Conservation (phyloP, 2,888 invertebrate genomes). For the Patella ulyssiponensis region DNA sequence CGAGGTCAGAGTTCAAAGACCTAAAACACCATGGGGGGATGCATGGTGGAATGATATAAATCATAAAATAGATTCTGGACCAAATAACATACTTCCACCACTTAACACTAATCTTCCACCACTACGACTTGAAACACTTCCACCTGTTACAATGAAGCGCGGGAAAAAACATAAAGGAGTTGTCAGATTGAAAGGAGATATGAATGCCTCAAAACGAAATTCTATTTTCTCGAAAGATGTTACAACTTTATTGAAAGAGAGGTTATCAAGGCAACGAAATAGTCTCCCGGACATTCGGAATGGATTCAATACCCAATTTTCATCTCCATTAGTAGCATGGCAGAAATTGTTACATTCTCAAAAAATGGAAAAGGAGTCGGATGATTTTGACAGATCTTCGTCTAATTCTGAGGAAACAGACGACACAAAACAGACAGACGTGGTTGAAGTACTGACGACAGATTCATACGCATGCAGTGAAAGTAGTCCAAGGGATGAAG, state of each 20-base stretch:
- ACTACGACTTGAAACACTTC: background rate
- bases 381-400: no score
- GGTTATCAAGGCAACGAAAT: background rate
- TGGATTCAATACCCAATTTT: background rate
- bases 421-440: no score
- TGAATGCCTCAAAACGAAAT: background rate
- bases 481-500: no score
- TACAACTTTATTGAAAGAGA: background rate
- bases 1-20: background rate
- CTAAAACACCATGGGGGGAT: conserved; percentile 13
- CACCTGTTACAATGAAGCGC: background rate
- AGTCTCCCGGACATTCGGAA: background rate
- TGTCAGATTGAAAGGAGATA: background rate
- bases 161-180: background rate
- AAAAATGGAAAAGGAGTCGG: background rate
- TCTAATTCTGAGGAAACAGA: no score
- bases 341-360: background rate
- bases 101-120: background rate
- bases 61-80: conserved; percentile 2
- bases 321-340: background rate
- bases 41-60: conserved; percentile 9
- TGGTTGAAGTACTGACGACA: no score
- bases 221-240: background rate
- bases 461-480: no score
- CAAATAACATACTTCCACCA: conserved; percentile 17